These are phyloP conservation scores for Chloropsis hardwickii DNA, from an alignment of 2,113 vertebrate genomes.

Conservation along the genomic window DNA sequence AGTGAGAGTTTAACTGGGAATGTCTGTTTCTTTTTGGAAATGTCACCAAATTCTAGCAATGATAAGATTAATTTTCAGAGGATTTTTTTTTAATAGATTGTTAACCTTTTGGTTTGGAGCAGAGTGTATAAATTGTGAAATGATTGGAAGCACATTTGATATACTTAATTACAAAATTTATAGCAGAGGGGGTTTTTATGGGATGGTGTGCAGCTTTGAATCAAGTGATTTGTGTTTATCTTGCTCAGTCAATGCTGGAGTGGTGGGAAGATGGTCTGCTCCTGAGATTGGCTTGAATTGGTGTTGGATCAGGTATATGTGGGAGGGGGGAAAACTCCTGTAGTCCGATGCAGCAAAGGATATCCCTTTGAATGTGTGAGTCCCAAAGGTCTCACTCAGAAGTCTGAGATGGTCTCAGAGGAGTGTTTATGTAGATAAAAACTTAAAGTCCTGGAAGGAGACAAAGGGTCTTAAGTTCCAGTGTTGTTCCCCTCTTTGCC, in stretches of 20 bases:
- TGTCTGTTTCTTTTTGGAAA: not conserved
- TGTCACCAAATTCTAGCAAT: not conserved
- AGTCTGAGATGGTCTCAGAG: not conserved
- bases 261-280: not conserved
- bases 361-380: not conserved
- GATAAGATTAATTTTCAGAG: not conserved
- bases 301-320: not conserved
- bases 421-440: not conserved
- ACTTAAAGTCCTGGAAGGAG: not conserved
- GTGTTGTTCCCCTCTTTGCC: not conserved
- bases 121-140: not conserved
- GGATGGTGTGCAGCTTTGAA: not conserved
- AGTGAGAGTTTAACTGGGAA: not conserved
- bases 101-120: not conserved
- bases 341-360: not conserved
- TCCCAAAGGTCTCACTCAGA: not conserved
- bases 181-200: not conserved
- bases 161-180: not conserved
- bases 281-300: not conserved
- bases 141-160: not conserved
- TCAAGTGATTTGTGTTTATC: not conserved
- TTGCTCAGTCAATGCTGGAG: not conserved
- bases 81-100: not conserved
- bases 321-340: not conserved
- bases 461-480: not conserved